These are phyloP conservation scores for Prenolepis imparis DNA, from an alignment of 2,888 invertebrate species.

Conservation along the genomic window DNA sequence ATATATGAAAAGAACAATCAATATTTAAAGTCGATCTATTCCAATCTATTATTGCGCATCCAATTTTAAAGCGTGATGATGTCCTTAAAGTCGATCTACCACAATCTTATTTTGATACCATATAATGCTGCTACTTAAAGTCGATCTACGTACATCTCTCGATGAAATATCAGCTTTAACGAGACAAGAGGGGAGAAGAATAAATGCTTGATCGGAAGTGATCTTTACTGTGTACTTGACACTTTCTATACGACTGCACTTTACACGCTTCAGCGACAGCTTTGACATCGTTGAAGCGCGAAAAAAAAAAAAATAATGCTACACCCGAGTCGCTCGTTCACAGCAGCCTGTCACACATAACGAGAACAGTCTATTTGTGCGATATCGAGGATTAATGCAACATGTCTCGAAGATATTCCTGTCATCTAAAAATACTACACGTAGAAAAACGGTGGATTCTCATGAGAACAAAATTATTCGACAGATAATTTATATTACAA, in stretches of 20 bases:
- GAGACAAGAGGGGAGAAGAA: constrained; percentile 27
- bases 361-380: constrained; percentile 54
- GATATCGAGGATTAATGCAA: constrained; percentile 21
- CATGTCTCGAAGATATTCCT: background rate
- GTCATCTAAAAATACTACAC: background rate
- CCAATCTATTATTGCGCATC: background rate
- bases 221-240: constrained; percentile 67
- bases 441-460: background rate
- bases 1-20: background rate
- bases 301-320: constrained; percentile 71
- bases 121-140: constrained; percentile 33
- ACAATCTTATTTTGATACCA: background rate
- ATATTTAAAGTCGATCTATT: background rate
- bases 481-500: background rate
- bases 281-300: constrained; percentile 60
- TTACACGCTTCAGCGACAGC: constrained; percentile 67
- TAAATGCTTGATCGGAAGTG: constrained; percentile 40
- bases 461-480: background rate
- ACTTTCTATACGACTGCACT: constrained; percentile 58
- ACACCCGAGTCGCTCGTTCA: constrained; percentile 57
- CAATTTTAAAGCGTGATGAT: constrained; percentile 16
- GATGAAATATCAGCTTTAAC: constrained; percentile 7
- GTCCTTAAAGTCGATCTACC: constrained; percentile 29
- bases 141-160: background rate
- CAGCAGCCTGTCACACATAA: constrained; percentile 43